Evolutionary conservation across 1,140 invertebrate species (phyloP), one percentile per base, ranked within the genome.

Genomic region (Brachionus plicatilis): DNA sequence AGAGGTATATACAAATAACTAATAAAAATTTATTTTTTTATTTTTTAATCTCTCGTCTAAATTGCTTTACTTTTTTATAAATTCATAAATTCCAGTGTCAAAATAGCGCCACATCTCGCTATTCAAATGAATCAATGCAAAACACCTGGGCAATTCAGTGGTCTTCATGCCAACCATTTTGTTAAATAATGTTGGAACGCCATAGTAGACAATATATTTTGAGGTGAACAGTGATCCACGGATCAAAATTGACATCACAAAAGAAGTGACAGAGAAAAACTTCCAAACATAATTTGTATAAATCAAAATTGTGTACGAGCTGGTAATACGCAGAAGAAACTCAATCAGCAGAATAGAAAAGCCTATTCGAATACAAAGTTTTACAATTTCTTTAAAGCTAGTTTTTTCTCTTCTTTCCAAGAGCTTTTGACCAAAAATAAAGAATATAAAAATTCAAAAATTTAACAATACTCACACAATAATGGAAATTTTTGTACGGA

Each of bases 1-100:
- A 82, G 53, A 65, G 79, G 79, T 65, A 82, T 65, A 47, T 82
- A 82, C n/a, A 82, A 24, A 65, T 82, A 82, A 65, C 79, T 76
- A 75, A 43, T 45, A 43, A 75, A 56, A 56, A 17, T 37, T 9
- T 20, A 56, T 56, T 60, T 56, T 60, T 56, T 37, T 20, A 24
- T 80, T 17, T 24, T 33, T 29, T 1, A 37, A 65, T 9, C 14
- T 70, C 11, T 47, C 14, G 11, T 47, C 14, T 12, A 5, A 60
- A 60, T 24, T 3, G 3, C 1, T 24, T 20, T 65, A 82, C 79
- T 82, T 82, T 65, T 82, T 82, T 7, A 82, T 82, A 68, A 82
- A 82, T 65, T 82, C 79, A 47, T 82, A 82, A 27, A 82, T 27
- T 45, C 79, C 79, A 43, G 79, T 82, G 53, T 82, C 79, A 47